Evolutionary conservation across 2,113 vertebrate genomes (phyloP).

Genomic region (Cryptotis parvus): DNA sequence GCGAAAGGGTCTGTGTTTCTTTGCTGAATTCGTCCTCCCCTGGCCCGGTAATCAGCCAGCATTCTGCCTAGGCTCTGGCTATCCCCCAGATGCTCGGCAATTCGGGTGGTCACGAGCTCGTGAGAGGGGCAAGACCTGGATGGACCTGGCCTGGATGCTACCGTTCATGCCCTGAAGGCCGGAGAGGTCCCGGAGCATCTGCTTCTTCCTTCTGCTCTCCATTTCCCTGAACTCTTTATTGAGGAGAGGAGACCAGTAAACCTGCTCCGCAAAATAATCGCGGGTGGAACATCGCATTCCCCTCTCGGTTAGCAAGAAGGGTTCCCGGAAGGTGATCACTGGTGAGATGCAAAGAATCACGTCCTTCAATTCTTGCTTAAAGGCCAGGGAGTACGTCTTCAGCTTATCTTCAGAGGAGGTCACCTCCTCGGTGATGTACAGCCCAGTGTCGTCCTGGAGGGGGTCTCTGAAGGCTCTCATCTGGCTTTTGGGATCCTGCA

Average conservation of each 20-base stretch:
- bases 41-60: constrained; percentile 96
- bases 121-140: constrained; percentile 93
- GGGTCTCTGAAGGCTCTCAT: constrained; percentile 95
- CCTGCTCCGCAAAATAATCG: constrained; percentile 97
- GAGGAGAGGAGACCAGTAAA: constrained; percentile 96
- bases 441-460: constrained; percentile 95
- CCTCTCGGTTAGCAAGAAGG: constrained; percentile 93
- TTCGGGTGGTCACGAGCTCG: constrained; percentile 91
- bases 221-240: constrained; percentile 96
- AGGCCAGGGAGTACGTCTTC: constrained; percentile 92
- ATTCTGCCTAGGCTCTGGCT: constrained; percentile 93
- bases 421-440: constrained; percentile 94
- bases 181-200: constrained; percentile 93
- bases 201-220: constrained; percentile 94
- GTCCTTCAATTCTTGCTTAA: constrained; percentile 97
- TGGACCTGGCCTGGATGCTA: constrained; percentile 84
- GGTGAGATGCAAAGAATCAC: constrained; percentile 97
- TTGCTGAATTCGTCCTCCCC: constrained; percentile 94
- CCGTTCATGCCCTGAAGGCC: constrained; percentile 90
- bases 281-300: constrained; percentile 95
- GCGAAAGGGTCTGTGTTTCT: constrained; percentile 91
- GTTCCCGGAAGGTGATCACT: constrained; percentile 94
- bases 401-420: constrained; percentile 94
- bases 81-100: constrained; percentile 91
- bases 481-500: constrained; percentile 87